Conservation (phyloP, 30 jellyfish, hydroid and myxozoan species). For the Aurelia sp. region DNA sequence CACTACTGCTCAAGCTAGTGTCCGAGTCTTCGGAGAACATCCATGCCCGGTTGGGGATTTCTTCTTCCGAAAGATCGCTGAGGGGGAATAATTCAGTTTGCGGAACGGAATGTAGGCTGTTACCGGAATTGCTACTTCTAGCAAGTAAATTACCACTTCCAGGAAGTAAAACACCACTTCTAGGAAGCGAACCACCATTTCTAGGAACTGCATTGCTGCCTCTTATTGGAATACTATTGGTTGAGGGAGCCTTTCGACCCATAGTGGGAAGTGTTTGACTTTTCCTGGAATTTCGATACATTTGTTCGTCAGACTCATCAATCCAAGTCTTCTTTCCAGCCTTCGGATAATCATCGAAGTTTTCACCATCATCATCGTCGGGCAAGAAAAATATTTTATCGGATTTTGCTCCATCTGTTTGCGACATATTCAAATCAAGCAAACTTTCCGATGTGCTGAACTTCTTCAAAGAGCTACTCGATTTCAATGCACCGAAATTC, state of each 20-base stretch:
- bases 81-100: constrained; percentile 35
- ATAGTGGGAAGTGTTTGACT: constrained; percentile 24
- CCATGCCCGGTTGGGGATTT: constrained; percentile 49
- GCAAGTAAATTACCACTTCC: constrained; percentile 1
- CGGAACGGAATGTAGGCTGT: constrained; percentile 17
- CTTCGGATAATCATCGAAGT: not conserved
- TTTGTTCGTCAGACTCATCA: not conserved
- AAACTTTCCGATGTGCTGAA: constrained; percentile 47
- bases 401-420: not conserved
- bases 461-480: constrained; percentile 35
- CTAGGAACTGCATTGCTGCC: constrained; percentile 9
- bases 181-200: not conserved
- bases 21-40: constrained; percentile 66
- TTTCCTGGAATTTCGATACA: constrained; percentile 16
- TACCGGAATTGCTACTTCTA: not conserved
- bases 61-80: constrained; percentile 65
- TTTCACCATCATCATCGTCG: not conserved
- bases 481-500: not conserved
- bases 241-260: not conserved
- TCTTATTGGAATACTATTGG: not conserved
- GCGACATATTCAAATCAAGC: constrained; percentile 15
- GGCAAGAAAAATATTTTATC: not conserved
- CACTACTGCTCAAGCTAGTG: constrained; percentile 62
- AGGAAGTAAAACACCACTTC: no score
- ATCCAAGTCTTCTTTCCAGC: not conserved